Percentiles rank a stretch among this genome's conserved stretches.
Conservation (phyloP, 2,888 invertebrate genomes). For the Agriopis leucophaearia region DNA sequence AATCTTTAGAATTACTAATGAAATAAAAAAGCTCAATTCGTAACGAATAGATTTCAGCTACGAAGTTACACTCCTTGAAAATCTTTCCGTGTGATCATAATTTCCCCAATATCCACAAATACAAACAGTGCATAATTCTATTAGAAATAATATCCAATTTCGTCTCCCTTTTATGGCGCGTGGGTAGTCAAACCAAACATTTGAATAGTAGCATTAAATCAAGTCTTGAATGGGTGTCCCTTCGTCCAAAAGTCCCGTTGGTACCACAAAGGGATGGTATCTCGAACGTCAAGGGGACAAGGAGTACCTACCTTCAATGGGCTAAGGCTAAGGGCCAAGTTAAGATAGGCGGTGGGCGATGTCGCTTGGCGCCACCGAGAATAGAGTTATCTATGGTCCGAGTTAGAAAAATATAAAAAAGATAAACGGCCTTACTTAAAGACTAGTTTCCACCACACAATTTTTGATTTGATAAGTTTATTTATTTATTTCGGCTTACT, state of each 20-base stretch:
- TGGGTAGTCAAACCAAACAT: slow-evolving; percentile 31
- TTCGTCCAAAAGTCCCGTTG: slow-evolving; percentile 26
- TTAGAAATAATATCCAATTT: slow-evolving; percentile 31
- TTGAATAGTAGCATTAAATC: slow-evolving; percentile 56
- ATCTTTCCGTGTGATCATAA: neutral
- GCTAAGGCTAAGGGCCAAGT: slow-evolving; percentile 22
- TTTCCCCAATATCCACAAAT: neutral
- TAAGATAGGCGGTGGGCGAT: slow-evolving; percentile 54
- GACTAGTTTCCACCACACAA: too few species aligned
- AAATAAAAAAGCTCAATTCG: neutral
- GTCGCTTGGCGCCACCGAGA: slow-evolving; percentile 59
- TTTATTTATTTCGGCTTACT: too few species aligned
- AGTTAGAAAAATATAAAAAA: neutral
- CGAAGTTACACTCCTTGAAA: too few species aligned
- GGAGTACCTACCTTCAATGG: slow-evolving; percentile 37
- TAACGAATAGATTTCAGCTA: too few species aligned
- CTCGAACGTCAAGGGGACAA: slow-evolving; percentile 18
- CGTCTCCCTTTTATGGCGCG: slow-evolving; percentile 25
- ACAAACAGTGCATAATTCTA: slow-evolving; percentile 23
- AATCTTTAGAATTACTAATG: neutral
- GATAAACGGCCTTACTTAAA: too few species aligned
- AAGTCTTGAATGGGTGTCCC: slow-evolving; percentile 50
- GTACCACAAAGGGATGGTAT: slow-evolving; percentile 42
- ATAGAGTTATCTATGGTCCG: slow-evolving; percentile 27
- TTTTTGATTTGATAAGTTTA: too few species aligned